These are phyloP conservation scores for Horisme vitalbata DNA, from an alignment of 2,888 invertebrate genomes.

Conservation along the genomic window DNA sequence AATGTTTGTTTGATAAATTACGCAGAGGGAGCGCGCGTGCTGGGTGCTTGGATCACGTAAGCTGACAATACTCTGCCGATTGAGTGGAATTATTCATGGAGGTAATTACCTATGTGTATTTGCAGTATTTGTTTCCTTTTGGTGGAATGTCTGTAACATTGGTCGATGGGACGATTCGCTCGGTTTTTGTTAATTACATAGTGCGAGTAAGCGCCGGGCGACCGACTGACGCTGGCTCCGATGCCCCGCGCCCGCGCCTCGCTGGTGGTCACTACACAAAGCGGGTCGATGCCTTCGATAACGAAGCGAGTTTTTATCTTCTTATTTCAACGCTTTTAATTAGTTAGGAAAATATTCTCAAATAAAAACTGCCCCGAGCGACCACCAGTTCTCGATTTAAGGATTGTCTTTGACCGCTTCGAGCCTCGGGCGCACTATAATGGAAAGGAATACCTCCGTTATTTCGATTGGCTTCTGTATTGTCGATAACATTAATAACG, in stretches of 20 bases:
- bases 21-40: too few species aligned
- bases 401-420: slow-evolving; percentile 69
- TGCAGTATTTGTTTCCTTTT: slow-evolving; percentile 58
- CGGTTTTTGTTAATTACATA: slow-evolving; percentile 78
- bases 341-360: slow-evolving; percentile 83
- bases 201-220: slow-evolving; percentile 57
- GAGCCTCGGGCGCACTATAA: slow-evolving; percentile 65
- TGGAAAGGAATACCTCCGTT: slow-evolving; percentile 60
- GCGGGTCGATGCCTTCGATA: slow-evolving; percentile 81
- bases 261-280: slow-evolving; percentile 74
- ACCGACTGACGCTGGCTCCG: slow-evolving; percentile 44
- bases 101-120: slow-evolving; percentile 62
- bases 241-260: slow-evolving; percentile 42
- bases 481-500: slow-evolving; percentile 65
- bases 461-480: slow-evolving; percentile 72
- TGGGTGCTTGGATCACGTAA: background rate
- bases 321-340: slow-evolving; percentile 82
- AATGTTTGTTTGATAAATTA: too few species aligned
- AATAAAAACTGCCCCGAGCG: slow-evolving; percentile 73
- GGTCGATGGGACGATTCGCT: slow-evolving; percentile 48
- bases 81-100: slow-evolving; percentile 46
- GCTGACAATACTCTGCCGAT: slow-evolving; percentile 32
- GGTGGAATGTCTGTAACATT: slow-evolving; percentile 48
- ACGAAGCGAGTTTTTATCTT: slow-evolving; percentile 77
- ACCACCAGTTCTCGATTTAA: slow-evolving; percentile 55